Conservation (phyloP, 2,888 invertebrate genomes). For the Piscicola geometra region DNA sequence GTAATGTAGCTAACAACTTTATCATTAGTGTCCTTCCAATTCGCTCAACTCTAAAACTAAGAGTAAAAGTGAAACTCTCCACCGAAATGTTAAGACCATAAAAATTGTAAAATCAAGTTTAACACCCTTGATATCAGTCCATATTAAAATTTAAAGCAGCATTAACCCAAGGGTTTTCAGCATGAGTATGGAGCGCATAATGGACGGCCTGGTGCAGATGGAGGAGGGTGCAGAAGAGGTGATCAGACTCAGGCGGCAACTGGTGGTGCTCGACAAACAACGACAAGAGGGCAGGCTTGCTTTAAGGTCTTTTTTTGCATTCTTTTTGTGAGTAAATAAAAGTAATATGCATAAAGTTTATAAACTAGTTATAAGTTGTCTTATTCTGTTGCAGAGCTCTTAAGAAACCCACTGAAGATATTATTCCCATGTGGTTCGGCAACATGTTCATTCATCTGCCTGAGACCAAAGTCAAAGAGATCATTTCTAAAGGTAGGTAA, state of each 20-base stretch:
- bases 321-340: too few relatives aligned
- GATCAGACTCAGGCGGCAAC: not conserved
- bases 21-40: too few relatives aligned
- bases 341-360: not conserved
- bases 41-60: too few relatives aligned
- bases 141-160: too few relatives aligned
- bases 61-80: too few relatives aligned
- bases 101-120: too few relatives aligned
- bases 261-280: constrained; percentile 8
- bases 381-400: not conserved
- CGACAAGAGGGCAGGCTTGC: constrained; percentile 5
- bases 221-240: constrained; percentile 4
- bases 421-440: constrained; percentile 6
- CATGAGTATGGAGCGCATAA: constrained; percentile 7
- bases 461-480: constrained; percentile 8
- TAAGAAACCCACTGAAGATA: not conserved
- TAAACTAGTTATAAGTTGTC: not conserved
- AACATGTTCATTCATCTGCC: constrained; percentile 9
- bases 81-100: too few relatives aligned
- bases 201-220: not conserved
- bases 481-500: not conserved
- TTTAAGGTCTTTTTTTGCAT: not conserved
- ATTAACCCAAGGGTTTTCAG: too few relatives aligned
- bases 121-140: too few relatives aligned
- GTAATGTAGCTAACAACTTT: too few relatives aligned